These are phyloP conservation scores for Ephydatia muelleri DNA, from an alignment of 37 sponge, comb jelly and placozoan species.

Conservation along the genomic window DNA sequence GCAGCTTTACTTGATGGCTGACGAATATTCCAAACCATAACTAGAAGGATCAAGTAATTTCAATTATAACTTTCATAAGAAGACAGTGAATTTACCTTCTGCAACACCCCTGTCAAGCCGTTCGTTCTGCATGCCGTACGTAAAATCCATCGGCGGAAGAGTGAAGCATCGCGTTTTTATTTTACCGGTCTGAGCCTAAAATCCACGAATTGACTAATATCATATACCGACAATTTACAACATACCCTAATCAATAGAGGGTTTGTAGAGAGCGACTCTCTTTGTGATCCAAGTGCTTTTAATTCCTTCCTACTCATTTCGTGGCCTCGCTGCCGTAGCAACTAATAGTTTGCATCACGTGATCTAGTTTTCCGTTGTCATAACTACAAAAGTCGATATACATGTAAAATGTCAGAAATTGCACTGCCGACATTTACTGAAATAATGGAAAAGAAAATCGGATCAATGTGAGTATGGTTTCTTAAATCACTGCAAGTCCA, in stretches of 20 bases:
- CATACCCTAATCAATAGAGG: slow-evolving; percentile 58
- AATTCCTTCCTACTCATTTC: slow-evolving; percentile 63
- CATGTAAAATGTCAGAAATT: neutral
- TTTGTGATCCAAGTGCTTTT: slow-evolving; percentile 54
- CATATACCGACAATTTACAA: neutral
- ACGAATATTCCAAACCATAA: slow-evolving; percentile 58
- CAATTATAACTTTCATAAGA: neutral
- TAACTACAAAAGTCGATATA: neutral
- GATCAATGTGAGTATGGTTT: slow-evolving; percentile 20
- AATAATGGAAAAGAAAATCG: slow-evolving; percentile 43
- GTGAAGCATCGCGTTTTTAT: slow-evolving; percentile 59
- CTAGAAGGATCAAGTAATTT: neutral
- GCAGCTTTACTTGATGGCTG: neutral
- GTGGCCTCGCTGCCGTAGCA: slow-evolving; percentile 2
- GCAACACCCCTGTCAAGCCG: slow-evolving; percentile 73
- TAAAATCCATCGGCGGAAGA: slow-evolving; percentile 75
- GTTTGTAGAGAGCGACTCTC: slow-evolving; percentile 56
- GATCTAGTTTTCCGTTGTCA: slow-evolving; percentile 7
- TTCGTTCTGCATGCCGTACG: slow-evolving; percentile 69
- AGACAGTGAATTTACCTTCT: too few species aligned
- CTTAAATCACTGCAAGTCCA: neutral
- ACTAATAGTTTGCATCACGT: neutral
- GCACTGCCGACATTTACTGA: neutral
- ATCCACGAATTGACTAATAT: neutral
- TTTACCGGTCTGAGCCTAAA: slow-evolving; percentile 70